These are phyloP conservation scores for Graptemys geographica DNA, from an alignment of 2,797 vertebrate species.

Conservation along the genomic window DNA sequence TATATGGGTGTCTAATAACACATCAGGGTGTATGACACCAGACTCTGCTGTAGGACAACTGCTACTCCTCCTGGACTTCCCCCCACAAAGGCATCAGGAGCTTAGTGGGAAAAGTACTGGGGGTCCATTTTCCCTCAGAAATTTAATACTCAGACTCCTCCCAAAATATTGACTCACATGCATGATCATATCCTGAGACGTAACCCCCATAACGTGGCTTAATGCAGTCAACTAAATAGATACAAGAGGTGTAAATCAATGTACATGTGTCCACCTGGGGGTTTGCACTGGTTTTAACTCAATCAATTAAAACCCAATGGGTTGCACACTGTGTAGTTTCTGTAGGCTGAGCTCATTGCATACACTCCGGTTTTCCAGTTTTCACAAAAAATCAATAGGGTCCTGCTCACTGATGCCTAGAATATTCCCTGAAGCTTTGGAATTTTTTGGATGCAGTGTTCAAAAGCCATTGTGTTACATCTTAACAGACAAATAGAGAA, in stretches of 20 bases:
- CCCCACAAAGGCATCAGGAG: not conserved
- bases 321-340: not conserved
- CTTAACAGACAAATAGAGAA: not conserved
- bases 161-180: fast-evolving
- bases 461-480: not conserved
- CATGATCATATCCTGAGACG: not conserved
- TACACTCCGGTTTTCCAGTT: not conserved
- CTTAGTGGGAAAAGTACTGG: not conserved
- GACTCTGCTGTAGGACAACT: not conserved
- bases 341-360: not conserved
- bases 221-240: not conserved
- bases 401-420: not conserved
- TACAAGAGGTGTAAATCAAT: not conserved
- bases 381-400: not conserved
- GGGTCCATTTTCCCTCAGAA: not conserved
- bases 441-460: not conserved
- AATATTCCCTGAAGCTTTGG: not conserved
- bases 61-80: not conserved
- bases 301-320: not conserved
- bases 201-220: not conserved
- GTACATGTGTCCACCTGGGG: too few species aligned
- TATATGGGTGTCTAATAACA: not conserved
- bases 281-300: not conserved
- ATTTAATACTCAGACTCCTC: not conserved
- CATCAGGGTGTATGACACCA: not conserved